Base-by-base conservation (phyloP, 2,113 vertebrate genomes). In the Marmota monax region DNA sequence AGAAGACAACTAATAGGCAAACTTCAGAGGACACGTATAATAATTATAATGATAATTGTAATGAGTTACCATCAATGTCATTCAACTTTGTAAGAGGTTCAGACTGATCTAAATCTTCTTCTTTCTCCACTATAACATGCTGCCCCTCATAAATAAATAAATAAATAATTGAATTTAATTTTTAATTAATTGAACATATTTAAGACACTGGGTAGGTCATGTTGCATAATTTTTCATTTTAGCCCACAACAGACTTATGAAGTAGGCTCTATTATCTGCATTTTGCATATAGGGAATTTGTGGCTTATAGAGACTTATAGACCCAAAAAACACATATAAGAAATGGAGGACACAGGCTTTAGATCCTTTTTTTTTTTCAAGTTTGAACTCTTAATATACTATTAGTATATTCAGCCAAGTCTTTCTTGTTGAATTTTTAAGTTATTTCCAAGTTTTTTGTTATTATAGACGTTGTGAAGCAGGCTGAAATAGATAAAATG, bases 361-460 rank as follows among this genome's bases (percentile, higher is more conserved):
- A 84, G 51, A 79, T 34, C n/a, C 48, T 83, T 92, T 84, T 88
- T 72, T 73, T 74, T 1, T 5, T 45, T 48, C 67, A 73, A n/a
- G 12, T 74, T 90, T 96, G 70, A 89, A 77, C 48, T 69, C 29
- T 58, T 84, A 63, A 51, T 63, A 0, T 84, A 78, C 8, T 37
- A 37, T 78, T 76, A 79, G 22, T 69, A 34, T 34, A 58, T 76
- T 76, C 42, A 76, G 61, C 4, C 22, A 80, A 82, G 53, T 1
- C 29, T 25, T 88, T 70, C 84, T 82, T 95, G 13, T 73, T 85
- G 51, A 51, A 78, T 14, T 42, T 42, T 90, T 42, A 93, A 61
- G 25, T 82, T 86, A 42, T 82, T 94, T 90, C 34, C 23, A 78
- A 93, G 88, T 37, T 22, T 83, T 93, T 89, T 85, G 48, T 58